These are phyloP conservation scores for Heliconius sara DNA, from an alignment of 2,888 invertebrate genomes.

Conservation along the genomic window DNA sequence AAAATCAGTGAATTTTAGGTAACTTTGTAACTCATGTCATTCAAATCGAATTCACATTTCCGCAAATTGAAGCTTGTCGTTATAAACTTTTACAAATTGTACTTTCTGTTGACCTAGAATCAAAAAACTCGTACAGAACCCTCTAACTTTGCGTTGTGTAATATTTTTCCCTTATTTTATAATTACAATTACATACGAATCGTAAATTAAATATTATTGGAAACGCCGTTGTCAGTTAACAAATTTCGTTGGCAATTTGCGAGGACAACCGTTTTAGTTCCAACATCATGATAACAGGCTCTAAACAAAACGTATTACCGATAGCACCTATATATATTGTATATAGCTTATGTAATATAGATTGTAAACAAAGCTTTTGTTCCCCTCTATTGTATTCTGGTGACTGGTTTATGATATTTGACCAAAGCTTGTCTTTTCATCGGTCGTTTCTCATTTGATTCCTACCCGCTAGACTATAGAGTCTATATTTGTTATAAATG, in stretches of 20 bases:
- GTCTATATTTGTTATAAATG: neutral
- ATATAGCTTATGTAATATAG: constrained; percentile 15
- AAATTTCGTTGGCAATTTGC: constrained; percentile 46
- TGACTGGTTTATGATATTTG: constrained; percentile 25
- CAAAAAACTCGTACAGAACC: no score
- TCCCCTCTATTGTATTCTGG: constrained; percentile 20
- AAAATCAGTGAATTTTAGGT: no score
- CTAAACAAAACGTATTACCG: constrained; percentile 31
- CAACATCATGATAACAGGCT: constrained; percentile 44
- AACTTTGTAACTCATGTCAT: no score
- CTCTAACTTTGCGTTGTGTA: neutral
- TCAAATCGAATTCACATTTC: no score
- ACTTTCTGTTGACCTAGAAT: no score
- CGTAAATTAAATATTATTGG: constrained; percentile 37
- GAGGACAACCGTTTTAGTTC: constrained; percentile 45
- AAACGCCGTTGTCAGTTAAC: constrained; percentile 39
- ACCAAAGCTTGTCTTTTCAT: constrained; percentile 2
- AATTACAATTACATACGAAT: neutral
- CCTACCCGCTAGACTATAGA: neutral
- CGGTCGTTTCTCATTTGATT: neutral
- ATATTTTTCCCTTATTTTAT: no score
- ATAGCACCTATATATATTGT: constrained; percentile 6
- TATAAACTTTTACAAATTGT: no score
- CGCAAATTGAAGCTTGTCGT: no score
- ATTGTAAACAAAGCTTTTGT: constrained; percentile 24